Percentiles rank a stretch among this genome's conserved stretches.
Evolutionary conservation across 2,113 vertebrate genomes (phyloP).

Genomic region (Rhinoderma darwinii): DNA sequence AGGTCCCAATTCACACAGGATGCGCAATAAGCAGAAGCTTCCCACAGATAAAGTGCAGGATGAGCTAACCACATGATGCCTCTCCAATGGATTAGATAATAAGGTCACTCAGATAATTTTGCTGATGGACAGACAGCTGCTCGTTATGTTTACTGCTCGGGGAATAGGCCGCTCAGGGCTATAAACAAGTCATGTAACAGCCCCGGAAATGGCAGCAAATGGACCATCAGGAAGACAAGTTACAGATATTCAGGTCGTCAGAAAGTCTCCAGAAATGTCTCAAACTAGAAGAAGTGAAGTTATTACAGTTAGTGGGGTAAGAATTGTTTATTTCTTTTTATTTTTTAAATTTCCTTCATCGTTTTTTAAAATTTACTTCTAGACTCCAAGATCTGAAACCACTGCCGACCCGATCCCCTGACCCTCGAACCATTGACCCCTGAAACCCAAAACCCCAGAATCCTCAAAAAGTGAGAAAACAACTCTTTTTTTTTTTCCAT

Average conservation of each 20-base stretch:
- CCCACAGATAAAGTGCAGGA: slow-evolving; percentile 39
- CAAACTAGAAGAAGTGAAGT: neutral
- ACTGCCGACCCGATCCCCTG: too few species aligned
- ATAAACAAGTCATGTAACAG: slow-evolving; percentile 42
- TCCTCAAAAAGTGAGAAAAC: too few species aligned
- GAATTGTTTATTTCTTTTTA: too few species aligned
- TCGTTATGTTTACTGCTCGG: slow-evolving; percentile 29
- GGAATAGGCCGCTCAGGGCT: slow-evolving; percentile 22
- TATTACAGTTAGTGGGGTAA: too few species aligned
- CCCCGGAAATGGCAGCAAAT: neutral
- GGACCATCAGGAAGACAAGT: slow-evolving; percentile 7
- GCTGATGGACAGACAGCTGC: slow-evolving; percentile 52
- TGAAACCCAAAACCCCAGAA: too few species aligned
- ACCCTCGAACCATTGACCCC: too few species aligned
- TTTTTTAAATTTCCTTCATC: neutral
- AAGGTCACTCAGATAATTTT: slow-evolving; percentile 46
- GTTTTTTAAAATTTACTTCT: too few species aligned
- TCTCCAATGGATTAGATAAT: slow-evolving; percentile 56
- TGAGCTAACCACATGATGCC: slow-evolving; percentile 38
- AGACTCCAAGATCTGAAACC: too few species aligned
- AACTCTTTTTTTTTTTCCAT: too few species aligned
- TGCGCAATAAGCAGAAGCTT: slow-evolving; percentile 30
- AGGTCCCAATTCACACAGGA: slow-evolving; percentile 55
- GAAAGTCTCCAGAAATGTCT: neutral
- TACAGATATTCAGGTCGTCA: neutral